Evolutionary conservation across 2,888 invertebrate genomes (phyloP).

Genomic region (Caenorhabditis macrosperma): DNA sequence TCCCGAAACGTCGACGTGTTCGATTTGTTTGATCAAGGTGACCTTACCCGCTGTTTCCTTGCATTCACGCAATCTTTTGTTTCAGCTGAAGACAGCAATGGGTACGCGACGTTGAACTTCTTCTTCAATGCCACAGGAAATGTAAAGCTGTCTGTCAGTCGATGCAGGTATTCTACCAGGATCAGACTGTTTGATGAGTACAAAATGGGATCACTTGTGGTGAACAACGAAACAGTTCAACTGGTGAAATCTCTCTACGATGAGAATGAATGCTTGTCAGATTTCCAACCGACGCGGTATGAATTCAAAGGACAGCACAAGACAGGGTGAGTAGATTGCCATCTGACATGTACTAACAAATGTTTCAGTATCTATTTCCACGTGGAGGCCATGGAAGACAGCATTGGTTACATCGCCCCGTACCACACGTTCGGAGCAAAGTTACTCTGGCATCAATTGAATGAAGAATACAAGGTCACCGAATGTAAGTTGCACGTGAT

Average conservation of each 20-base stretch:
- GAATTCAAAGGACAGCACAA: not conserved
- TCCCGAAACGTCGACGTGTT: slow-evolving; percentile 11
- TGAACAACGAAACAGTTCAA: not conserved
- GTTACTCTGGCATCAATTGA: slow-evolving; percentile 13
- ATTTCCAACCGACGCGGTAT: not conserved
- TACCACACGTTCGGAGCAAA: slow-evolving; percentile 1
- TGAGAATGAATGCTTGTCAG: not conserved
- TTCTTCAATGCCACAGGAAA: slow-evolving; percentile 20
- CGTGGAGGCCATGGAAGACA: slow-evolving; percentile 19
- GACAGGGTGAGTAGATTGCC: slow-evolving; percentile 10
- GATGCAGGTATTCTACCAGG: slow-evolving; percentile 22
- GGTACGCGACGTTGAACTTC: not conserved
- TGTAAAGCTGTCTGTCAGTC: slow-evolving; percentile 5
- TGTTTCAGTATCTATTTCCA: slow-evolving; percentile 22
- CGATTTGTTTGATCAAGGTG: slow-evolving; percentile 3
- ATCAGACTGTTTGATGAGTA: slow-evolving; percentile 5
- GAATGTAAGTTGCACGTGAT: not conserved
- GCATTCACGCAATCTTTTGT: not conserved
- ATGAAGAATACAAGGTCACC: slow-evolving; percentile 1
- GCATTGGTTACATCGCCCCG: slow-evolving; percentile 15
- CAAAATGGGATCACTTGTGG: not conserved
- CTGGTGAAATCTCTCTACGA: not conserved
- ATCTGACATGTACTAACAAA: too few species aligned
- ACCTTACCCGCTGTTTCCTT: not conserved
- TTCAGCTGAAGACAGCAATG: not conserved